Base-by-base conservation (phyloP, 2,888 invertebrate genomes). In the Leptogaster cylindrica region DNA sequence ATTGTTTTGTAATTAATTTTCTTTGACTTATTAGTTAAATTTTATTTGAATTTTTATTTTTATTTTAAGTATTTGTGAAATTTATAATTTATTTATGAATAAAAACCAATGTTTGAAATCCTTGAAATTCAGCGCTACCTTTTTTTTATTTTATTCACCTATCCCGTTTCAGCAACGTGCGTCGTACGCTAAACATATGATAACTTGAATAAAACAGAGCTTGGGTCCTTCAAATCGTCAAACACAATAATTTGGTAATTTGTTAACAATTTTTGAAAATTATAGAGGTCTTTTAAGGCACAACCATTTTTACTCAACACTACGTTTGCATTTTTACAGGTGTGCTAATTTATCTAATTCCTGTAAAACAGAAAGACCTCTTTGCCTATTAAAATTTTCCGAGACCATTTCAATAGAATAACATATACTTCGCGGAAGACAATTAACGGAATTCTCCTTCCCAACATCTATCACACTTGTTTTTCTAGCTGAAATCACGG, bases 391-490 rank as follows among this genome's bases (percentile, higher is more conserved):
- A 4, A 65, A 65, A n/a, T 48, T 31, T 36, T 16, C 50, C 16
- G 31, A 65, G 10, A 18, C 14, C 50, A 65, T 48, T 48, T 65
- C 50, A 31, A 65, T 14, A 48, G 33, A 48, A 28, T 48, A 48
- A n/a, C 50, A 65, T 14, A 65, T 65, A 31, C 65, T 65, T 33
- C 50, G 20, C n/a, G 65, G 65, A 1, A 65, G 50, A 50, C 36
- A 65, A n/a, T 46, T 46, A 8, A 46, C 5, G 23, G 31, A 28
- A 50, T 65, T 33, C 33, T 33, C 36, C 16, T 33, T 33, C 16
- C 50, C 65, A 16, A 50, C 65, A 50, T 65, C 65, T 28, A 65
- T 65, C 20, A 65, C 48, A n/a, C n/a, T n/a, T n/a, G 25, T 46
- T 63, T 46, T 27, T 14, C 8, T 46, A 25, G 25, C 27, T 27